These are phyloP conservation scores for Amblyopsis hoosieri DNA, from an alignment of 2,797 vertebrate genomes.

Conservation along the genomic window DNA sequence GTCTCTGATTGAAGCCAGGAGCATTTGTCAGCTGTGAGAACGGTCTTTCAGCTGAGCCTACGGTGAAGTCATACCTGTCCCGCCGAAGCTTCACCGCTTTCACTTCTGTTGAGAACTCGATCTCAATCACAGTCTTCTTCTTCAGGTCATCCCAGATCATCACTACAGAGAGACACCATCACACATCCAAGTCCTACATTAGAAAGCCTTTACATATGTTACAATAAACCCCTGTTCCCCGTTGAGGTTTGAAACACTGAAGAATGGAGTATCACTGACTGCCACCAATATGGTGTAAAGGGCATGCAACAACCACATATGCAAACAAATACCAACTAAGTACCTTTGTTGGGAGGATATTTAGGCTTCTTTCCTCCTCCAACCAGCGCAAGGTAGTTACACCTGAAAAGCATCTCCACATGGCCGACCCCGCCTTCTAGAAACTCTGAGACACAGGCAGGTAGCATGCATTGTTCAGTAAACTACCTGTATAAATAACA, in stretches of 20 bases:
- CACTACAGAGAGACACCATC: slow-evolving; percentile 75
- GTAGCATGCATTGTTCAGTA: not conserved
- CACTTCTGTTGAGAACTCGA: slow-evolving; percentile 98
- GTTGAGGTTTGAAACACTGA: too few species aligned
- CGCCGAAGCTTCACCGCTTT: slow-evolving; percentile 96
- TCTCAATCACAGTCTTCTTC: slow-evolving; percentile 98
- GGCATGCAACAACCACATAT: not conserved
- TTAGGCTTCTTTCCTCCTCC: slow-evolving; percentile 98
- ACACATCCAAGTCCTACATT: not conserved
- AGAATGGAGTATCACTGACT: too few species aligned
- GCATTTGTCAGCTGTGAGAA: too few species aligned
- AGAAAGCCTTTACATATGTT: not conserved
- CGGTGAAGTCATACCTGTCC: slow-evolving; percentile 81
- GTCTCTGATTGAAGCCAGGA: too few species aligned
- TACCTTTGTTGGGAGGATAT: slow-evolving; percentile 99
- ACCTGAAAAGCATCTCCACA: slow-evolving; percentile 97
- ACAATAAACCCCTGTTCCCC: too few species aligned
- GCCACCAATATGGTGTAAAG: too few species aligned
- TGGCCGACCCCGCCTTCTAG: slow-evolving; percentile 95
- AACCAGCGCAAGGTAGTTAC: slow-evolving; percentile 97
- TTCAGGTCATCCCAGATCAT: slow-evolving; percentile 99
- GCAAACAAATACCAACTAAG: too few species aligned
- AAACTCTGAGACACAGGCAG: slow-evolving; percentile 84
- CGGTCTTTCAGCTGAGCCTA: too few species aligned
- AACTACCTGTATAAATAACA: not conserved